These are phyloP conservation scores for Hycleus cichorii DNA, from an alignment of 1,140 invertebrate species.

Conservation along the genomic window DNA sequence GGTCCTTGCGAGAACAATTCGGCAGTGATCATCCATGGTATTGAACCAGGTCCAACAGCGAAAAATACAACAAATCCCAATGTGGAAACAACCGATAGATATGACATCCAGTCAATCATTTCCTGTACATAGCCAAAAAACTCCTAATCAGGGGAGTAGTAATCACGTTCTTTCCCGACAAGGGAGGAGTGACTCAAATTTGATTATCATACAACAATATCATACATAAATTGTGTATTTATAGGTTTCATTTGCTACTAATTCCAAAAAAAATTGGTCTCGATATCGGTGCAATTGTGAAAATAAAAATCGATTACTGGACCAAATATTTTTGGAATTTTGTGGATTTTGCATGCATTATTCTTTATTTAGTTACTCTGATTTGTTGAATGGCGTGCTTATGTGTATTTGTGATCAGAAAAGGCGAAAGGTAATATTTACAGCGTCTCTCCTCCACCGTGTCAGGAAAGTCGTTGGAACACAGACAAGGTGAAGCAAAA, in stretches of 20 bases:
- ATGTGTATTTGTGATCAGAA: conserved; percentile 12
- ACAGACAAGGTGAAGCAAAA: conserved; percentile 31
- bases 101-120: conserved; percentile 97
- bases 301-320: no score
- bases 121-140: conserved; percentile 93
- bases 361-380: not conserved
- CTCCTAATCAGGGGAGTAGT: conserved; percentile 70
- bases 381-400: conserved; percentile 3
- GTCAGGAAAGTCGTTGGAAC: conserved; percentile 38
- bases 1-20: conserved; percentile 97
- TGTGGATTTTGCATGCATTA: conserved; percentile 7
- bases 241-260: no score
- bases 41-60: conserved; percentile 91
- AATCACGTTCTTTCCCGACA: conserved; percentile 51
- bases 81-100: conserved; percentile 88
- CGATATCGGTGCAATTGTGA: no score
- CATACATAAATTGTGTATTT: no score
- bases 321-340: not conserved
- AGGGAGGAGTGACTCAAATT: conserved; percentile 44
- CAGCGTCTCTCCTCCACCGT: conserved; percentile 42
- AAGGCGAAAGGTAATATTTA: conserved; percentile 23
- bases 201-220: not conserved
- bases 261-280: no score
- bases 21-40: conserved; percentile 98
- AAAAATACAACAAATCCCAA: conserved; percentile 95